Evolutionary conservation across 1,140 invertebrate species (phyloP).

Genomic region (Procambarus clarkii): DNA sequence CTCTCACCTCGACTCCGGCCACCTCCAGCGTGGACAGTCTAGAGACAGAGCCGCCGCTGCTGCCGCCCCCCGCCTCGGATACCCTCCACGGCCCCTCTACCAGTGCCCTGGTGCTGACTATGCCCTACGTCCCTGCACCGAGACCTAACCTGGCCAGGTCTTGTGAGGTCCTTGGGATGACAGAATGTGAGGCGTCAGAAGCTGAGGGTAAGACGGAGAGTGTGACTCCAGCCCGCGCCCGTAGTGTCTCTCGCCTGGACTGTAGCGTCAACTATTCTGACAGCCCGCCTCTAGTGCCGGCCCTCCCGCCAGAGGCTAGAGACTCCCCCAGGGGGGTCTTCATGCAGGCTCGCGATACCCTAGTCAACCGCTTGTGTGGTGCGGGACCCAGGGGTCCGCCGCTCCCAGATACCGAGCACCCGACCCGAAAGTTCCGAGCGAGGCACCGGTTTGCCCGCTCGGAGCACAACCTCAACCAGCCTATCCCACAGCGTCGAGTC

Average conservation of each 20-base stretch:
- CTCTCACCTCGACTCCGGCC: conserved; percentile 79
- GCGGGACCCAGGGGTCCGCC: conserved; percentile 51
- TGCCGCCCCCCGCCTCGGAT: background rate
- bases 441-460: conserved; percentile 62
- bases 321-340: conserved; percentile 65
- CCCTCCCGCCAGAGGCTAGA: background rate
- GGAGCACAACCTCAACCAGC: conserved; percentile 52
- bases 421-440: conserved; percentile 50
- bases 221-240: conserved; percentile 29
- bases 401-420: conserved; percentile 66
- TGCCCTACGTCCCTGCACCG: background rate
- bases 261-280: conserved; percentile 70
- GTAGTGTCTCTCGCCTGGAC: conserved; percentile 63
- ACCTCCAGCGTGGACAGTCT: conserved; percentile 76
- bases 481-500: conserved; percentile 31
- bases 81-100: background rate
- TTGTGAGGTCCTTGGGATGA: conserved; percentile 47
- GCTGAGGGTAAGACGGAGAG: too few relatives aligned
- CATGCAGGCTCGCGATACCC: conserved; percentile 56
- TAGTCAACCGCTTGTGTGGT: conserved; percentile 60
- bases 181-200: conserved; percentile 20
- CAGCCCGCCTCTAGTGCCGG: conserved; percentile 55
- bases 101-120: conserved; percentile 25
- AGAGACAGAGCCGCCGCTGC: conserved; percentile 21
- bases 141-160: conserved; percentile 46